Base-by-base conservation (phyloP, 2,113 vertebrate species). In the Macrotus californicus region DNA sequence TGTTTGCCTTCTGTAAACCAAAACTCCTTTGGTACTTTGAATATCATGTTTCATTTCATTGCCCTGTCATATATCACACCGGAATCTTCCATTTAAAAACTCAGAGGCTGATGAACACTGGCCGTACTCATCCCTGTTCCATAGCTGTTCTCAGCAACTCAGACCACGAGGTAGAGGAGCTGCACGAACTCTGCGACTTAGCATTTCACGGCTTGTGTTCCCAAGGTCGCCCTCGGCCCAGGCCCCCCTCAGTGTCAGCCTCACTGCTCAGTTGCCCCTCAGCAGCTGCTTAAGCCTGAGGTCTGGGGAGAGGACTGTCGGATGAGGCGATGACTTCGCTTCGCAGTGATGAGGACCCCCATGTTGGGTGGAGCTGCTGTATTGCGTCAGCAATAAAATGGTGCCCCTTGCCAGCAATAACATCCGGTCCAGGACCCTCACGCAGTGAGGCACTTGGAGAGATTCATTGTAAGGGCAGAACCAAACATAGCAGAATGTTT, bases 401-500 rank as follows among this genome's bases (percentile, higher is more conserved):
- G 56, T 9, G 1, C 16, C 16, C 16, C 14, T 3, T 83, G 85
- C 82, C 43, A 22, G 18, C 54, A 69, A 2, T 56, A 46, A 54
- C 16, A 10, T 67, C 41, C 31, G 31, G 18, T 52, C 48, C 18
- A 41, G n/a, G 41, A 48, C 36, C 59, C 29, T 93, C 48, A 5
- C 12, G 26, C 52, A 10, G 0, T 15, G 31, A 34, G 54, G 29
- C 1, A 0, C 61, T 70, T 0, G 6, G 39, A 34, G 76, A 87
- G 79, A 52, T 77, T n/a, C 52, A 11, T 18, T 66, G 41, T 24
- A 43, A 92, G 41, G 64, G 41, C 64, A 80, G 54, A 86, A 85
- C 50, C 52, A 64, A 92, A 95, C 87, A 72, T 82, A 89, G 91
- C 70, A 92, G 69, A 43, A 73, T 87, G 88, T 94, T 89, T 89